Base-by-base conservation (phyloP, 2,113 vertebrate species). In the Prionailurus bengalensis region DNA sequence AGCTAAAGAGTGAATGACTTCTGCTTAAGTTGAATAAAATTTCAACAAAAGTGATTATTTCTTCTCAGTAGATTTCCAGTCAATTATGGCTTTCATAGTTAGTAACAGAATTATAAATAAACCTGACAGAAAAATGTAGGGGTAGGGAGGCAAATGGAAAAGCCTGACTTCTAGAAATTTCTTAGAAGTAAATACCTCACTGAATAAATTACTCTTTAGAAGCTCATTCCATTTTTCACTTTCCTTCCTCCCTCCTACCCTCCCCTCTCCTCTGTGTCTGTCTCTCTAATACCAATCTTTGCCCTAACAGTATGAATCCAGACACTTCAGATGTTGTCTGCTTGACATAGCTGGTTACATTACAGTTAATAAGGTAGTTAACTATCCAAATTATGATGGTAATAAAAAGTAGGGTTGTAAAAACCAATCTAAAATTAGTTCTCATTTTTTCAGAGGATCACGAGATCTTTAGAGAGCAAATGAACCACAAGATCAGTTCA, bases 1-100 rank as follows among this genome's bases (percentile, higher is more conserved):
- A 91, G 42, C 29, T 42, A 70, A 89, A 90, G 11, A 91, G 25
- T 53, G 19, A 81, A 45, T 15, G 61, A 16, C 42, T 79, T 88
- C 36, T 89, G 70, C 23, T 80, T 90, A 92, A 39, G 14, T 33
- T 61, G 4, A 74, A n/a, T 23, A 89, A 39, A 89, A 85, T 74
- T 74, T 89, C 78, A 89, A 94, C 15, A 94, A 73, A 91, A 84
- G 70, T 55, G 42, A 81, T 65, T 84, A 65, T 79, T 94, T 61
- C 66, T 95, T 95, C 27, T 19, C 51, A 90, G 51, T 4, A 85
- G 31, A 29, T 55, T 71, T 86, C 5, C 12, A 63, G n/a, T 13
- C 85, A 19, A 63, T 45, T 76, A 4, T 65, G 5, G 0, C 23
- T 71, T 79, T 45, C 6, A n/a, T 48, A 80, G n/a, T 83, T 89